These are phyloP conservation scores for Notodonta dromedarius DNA, from an alignment of 2,888 invertebrate genomes.

Conservation along the genomic window DNA sequence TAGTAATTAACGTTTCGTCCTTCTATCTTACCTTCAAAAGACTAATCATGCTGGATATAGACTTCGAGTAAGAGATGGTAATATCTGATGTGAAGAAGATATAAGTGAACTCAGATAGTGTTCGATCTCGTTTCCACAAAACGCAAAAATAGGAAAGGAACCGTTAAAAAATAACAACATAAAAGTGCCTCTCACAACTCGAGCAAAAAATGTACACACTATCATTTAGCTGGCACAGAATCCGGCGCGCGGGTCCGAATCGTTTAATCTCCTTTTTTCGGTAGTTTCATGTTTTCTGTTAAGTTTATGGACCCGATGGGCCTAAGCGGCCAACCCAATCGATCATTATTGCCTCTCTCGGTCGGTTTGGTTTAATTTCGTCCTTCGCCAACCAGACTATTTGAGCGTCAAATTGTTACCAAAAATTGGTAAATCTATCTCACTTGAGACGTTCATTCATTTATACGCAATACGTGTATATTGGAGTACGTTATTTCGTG, in stretches of 20 bases:
- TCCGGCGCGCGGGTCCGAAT: conserved; percentile 9
- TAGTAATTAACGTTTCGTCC: no score
- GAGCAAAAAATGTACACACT: conserved; percentile 16
- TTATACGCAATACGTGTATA: background rate
- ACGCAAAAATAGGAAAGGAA: conserved; percentile 1
- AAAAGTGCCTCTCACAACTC: conserved; percentile 4
- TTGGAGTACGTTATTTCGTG: background rate
- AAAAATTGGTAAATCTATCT: conserved; percentile 4
- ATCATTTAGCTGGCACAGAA: conserved; percentile 19
- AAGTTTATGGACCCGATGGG: conserved; percentile 7
- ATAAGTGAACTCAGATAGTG: background rate
- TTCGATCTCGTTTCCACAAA: background rate
- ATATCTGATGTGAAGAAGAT: no score
- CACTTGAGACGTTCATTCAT: conserved; percentile 1
- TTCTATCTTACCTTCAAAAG: no score
- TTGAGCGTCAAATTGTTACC: conserved; percentile 33
- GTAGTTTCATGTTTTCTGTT: conserved; percentile 18
- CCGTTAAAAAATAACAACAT: background rate
- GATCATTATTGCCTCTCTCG: conserved; percentile 27
- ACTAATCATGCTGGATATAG: no score
- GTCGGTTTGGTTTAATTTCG: conserved; percentile 38
- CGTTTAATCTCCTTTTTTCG: conserved; percentile 17
- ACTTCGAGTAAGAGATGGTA: no score
- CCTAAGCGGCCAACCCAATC: conserved; percentile 11
- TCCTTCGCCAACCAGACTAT: conserved; percentile 28